Percentiles rank a stretch among this genome's conserved stretches.
Conservation (phyloP, 2,888 invertebrate genomes). For the Cephalotes varians region DNA sequence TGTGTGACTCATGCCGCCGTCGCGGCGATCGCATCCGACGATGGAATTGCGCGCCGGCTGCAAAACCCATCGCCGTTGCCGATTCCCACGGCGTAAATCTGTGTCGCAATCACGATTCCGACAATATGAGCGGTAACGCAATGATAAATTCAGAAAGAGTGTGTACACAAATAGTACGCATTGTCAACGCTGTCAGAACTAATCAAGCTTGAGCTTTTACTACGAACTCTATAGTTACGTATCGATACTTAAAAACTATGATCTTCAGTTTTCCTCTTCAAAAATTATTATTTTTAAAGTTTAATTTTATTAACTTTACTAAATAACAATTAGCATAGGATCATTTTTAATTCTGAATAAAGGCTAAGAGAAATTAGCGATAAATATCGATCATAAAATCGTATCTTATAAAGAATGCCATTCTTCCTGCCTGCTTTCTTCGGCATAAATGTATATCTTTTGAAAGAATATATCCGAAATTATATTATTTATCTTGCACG, state of each 20-base stretch:
- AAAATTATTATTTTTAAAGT: background rate
- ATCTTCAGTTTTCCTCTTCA: background rate
- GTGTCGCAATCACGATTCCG: conserved; percentile 67
- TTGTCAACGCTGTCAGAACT: background rate
- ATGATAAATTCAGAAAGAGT: conserved; percentile 7
- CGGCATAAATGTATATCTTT: background rate
- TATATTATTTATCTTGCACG: background rate
- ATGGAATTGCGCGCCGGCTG: conserved; percentile 56
- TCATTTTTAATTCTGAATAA: background rate
- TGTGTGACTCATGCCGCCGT: conserved; percentile 68
- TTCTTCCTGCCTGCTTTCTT: background rate
- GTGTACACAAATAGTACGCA: background rate
- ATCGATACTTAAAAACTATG: background rate
- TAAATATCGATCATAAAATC: background rate
- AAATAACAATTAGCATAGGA: background rate
- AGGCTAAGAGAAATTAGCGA: background rate
- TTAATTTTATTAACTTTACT: background rate
- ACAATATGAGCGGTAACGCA: conserved; percentile 56
- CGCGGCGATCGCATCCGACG: conserved; percentile 60
- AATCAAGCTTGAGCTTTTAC: background rate
- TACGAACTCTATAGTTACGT: background rate
- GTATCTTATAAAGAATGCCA: background rate
- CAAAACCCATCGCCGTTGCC: conserved; percentile 54
- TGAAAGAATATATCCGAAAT: background rate
- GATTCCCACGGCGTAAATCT: conserved; percentile 75